Conservation (phyloP, 1,140 invertebrate genomes). For the Nasonia longicornis region DNA sequence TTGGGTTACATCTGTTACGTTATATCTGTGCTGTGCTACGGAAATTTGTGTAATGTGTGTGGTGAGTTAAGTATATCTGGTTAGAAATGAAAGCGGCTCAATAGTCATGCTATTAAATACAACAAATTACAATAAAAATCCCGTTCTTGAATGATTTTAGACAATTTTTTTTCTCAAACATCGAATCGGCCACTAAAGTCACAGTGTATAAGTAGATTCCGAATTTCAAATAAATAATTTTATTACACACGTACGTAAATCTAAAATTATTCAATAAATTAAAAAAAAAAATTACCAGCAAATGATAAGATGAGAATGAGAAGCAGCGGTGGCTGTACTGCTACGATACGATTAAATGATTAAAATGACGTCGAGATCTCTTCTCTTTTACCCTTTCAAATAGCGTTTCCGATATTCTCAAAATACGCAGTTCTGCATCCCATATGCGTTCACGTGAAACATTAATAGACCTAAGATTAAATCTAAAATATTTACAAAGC, state of each 20-base stretch:
- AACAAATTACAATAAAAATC: conserved; percentile 1
- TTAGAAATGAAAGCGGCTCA: no score
- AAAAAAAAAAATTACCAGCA: conserved; percentile 7
- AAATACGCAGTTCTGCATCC: conserved; percentile 1
- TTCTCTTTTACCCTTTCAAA: conserved; percentile 16
- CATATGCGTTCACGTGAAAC: not conserved
- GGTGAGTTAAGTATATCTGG: no score
- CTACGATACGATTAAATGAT: conserved; percentile 7
- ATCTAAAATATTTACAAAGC: conserved; percentile 31
- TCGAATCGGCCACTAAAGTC: not conserved
- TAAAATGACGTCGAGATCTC: conserved; percentile 38
- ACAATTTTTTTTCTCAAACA: not conserved
- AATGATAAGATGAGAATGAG: conserved; percentile 16
- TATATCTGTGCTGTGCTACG: not conserved
- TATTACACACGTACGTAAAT: conserved; percentile 32
- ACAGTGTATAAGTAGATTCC: not conserved
- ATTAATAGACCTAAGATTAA: not conserved
- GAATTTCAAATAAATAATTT: conserved; percentile 35
- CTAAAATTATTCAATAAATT: conserved; percentile 43
- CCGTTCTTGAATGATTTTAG: not conserved
- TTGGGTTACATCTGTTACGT: not conserved
- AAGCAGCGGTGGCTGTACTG: not conserved
- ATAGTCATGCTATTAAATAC: not conserved
- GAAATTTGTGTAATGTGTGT: not conserved
- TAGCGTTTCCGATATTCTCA: conserved; percentile 6